Evolutionary conservation across 2,888 invertebrate species (phyloP), one percentile per base, ranked within the genome.

Genomic region (Thereva nobilitata): DNA sequence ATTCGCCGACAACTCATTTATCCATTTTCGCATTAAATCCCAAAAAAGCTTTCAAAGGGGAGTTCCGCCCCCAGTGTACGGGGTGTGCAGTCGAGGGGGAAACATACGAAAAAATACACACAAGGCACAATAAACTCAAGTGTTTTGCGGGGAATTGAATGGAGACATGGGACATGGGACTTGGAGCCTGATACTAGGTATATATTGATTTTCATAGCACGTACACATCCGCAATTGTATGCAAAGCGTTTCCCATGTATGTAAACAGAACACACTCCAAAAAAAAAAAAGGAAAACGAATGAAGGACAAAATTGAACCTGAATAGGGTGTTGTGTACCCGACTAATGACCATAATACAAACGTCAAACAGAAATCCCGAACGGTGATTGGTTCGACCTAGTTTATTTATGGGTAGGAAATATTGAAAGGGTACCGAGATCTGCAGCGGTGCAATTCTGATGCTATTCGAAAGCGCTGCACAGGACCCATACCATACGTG

Each of bases 1-100:
- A 63, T 55, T 49, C 52, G 64, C 56, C 68, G 59, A 65, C 68
- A 65, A 68, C 68, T 68, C 68, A 68, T 68, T 68, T 68, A 68
- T 68, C 68, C 68, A 68, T 65, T 68, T 68, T 68, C 65, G 53
- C 65, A 68, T 68, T 68, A 68, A 65, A 68, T 68, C 68, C 68
- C 49, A 52, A 67, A 23, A 23, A 67, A 67, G 64, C 57, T 56
- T 44, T 23, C 37, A 47, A 44, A 10, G 47, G 44, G 57, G 37
- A 34, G 35, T 59, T 38, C 57, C 45, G 47, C 35, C 45, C 57
- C 47, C 37, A 10, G 47, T 10, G 57, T 35, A 8, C 42, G 52
- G n/a, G 6, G 52, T 9, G 38, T 2, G 4, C 38, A n/a, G 53
- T 4, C 38, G 9, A 34, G 34, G 42, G 41, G 9, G 23, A 47